Base-by-base conservation (phyloP, 2,113 vertebrate species). In the Istiophorus platypterus region DNA sequence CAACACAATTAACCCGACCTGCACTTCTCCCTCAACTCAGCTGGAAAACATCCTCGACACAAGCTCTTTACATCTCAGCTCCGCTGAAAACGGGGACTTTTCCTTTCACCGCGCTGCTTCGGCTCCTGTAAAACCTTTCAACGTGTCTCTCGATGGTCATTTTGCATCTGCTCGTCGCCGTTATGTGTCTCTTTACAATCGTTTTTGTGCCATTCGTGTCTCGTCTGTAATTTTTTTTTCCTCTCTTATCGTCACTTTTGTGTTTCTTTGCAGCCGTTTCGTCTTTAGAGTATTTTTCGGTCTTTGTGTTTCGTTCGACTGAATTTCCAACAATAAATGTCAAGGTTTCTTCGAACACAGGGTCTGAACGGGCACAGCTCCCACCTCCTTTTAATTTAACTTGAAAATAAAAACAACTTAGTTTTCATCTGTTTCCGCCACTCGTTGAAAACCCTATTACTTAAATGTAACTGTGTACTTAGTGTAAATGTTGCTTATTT, bases 1-100 rank as follows among this genome's bases (percentile, higher is more conserved):
- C 64, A 84, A 66, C 85, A 79, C 89, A 91, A 90, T 93, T 85
- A 93, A 85, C 81, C 86, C 71, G 75, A 87, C 81, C 85, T 63
- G 76, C 78, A 47, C 39, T 83, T 39, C 84, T 85, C 85, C 87
- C 56, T 84, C 34, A 68, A 65, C 57, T 72, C 82, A 24, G 20
- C 41, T 41, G 42, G 22, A 27, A 74, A 70, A 81, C 27, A 52
- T 37, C 4, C 31, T 13, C 20, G 24, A 39, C 22, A 26, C 59
- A 42, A 42, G 2, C 7, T 42, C 49, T 20, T 56, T 39, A 39
- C 37, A 10, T 8, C 37, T 39, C 10, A 39, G 7, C 37, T 39
- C 37, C 37, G 10, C 37, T 9, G 5, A 39, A 10, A 29, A 22
- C 59, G n/a, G n/a, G n/a, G n/a, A n/a, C n/a, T n/a, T 18, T 18